Evolutionary conservation across 1,140 invertebrate genomes (phyloP).

Genomic region (Hycleus cichorii): DNA sequence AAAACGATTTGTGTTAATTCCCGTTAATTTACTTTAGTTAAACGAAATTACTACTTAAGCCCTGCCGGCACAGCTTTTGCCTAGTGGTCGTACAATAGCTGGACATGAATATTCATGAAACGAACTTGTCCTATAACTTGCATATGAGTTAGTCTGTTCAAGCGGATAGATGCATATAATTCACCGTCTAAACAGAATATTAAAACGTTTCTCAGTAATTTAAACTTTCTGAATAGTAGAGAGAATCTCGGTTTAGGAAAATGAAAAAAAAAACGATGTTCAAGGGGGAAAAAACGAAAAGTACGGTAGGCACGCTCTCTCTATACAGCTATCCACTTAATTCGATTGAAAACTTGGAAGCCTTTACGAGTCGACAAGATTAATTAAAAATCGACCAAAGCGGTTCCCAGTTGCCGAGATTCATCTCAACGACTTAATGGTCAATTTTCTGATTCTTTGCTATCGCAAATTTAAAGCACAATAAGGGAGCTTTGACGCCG

Average conservation of each 20-base stretch:
- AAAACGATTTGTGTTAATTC: constrained; percentile 15
- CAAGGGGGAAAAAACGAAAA: too few species aligned
- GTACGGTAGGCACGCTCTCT: too few species aligned
- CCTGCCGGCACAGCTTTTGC: constrained; percentile 19
- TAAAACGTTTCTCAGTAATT: background rate
- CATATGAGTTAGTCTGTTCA: constrained; percentile 16
- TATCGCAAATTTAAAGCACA: background rate
- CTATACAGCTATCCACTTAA: background rate
- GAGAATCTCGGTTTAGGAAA: background rate
- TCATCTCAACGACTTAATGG: background rate
- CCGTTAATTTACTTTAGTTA: constrained; percentile 21
- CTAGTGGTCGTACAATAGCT: constrained; percentile 3
- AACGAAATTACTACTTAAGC: constrained; percentile 24
- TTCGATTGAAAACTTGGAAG: constrained; percentile 2
- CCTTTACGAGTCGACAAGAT: background rate
- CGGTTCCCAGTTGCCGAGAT: background rate
- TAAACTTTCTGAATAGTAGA: background rate
- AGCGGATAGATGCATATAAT: constrained; percentile 16
- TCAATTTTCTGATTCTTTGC: constrained; percentile 1
- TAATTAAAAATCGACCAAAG: constrained; percentile 1
- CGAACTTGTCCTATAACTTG: constrained; percentile 15
- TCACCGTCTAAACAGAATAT: constrained; percentile 6
- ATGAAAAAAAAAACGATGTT: too few species aligned
- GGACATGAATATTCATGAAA: constrained; percentile 19
- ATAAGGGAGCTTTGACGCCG: too few species aligned